Conservation (phyloP, 2,113 vertebrate species). For the Elgaria multicarinata region DNA sequence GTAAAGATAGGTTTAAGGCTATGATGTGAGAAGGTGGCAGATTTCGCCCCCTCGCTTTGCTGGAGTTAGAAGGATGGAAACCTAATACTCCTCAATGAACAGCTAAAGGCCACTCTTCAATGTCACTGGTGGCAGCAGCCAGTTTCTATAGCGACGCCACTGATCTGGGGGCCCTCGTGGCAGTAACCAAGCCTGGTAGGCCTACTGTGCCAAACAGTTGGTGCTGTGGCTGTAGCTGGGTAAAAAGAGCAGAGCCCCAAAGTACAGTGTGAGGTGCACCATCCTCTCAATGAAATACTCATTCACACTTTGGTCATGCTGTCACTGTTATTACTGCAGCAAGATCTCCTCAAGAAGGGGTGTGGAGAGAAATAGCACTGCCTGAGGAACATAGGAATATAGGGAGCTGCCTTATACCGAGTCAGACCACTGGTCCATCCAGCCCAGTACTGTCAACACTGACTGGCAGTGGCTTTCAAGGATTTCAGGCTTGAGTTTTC, state of each 20-base stretch:
- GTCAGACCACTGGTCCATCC: too few relatives aligned
- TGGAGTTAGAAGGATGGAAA: background rate
- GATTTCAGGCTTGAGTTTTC: too few relatives aligned
- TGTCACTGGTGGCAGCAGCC: slow-evolving; percentile 49
- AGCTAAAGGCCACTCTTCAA: slow-evolving; percentile 40
- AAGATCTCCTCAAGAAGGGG: background rate
- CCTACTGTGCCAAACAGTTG: background rate
- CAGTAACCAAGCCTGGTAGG: slow-evolving; percentile 66
- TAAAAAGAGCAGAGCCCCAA: background rate
- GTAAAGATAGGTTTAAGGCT: background rate
- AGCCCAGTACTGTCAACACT: too few relatives aligned
- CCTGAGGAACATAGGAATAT: background rate
- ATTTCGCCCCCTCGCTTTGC: background rate
- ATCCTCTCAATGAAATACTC: background rate
- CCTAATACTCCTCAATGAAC: slow-evolving; percentile 61
- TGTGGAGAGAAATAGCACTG: background rate
- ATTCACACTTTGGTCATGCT: too few relatives aligned
- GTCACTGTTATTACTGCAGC: background rate
- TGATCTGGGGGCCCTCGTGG: slow-evolving; percentile 53
- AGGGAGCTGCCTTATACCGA: too few relatives aligned
- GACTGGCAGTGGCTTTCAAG: too few relatives aligned
- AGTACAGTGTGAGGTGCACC: slow-evolving; percentile 33
- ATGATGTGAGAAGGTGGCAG: background rate
- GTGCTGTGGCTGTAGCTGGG: too few relatives aligned
- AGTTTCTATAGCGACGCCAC: slow-evolving; percentile 73